A percentile compares a stretch with the other conserved stretches of the same genome.
phyloP scores from a whole-genome alignment of 2,888 invertebrate species.

The Drosophila mayaguana region DNA sequence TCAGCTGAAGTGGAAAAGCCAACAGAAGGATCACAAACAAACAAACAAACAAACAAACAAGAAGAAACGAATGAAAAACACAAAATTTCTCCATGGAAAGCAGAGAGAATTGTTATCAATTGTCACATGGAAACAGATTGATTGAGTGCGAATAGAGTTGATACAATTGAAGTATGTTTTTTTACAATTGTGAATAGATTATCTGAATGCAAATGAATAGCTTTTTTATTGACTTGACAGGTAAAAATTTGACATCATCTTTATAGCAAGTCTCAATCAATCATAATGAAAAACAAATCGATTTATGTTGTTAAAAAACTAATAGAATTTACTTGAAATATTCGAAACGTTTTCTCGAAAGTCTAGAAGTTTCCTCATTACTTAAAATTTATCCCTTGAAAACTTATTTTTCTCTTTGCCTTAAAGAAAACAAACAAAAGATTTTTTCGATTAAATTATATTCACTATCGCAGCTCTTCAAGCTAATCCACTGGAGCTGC shows the following conservation, averaged over 20 bases:
- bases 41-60: not conserved
- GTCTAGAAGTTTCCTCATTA: not conserved
- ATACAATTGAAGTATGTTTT: constrained; percentile 11
- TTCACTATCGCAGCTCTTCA: constrained; percentile 15
- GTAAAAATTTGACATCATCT: not conserved
- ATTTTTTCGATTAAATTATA: not conserved
- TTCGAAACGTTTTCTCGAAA: too few species aligned
- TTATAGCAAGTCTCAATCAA: not conserved
- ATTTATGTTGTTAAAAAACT: not conserved
- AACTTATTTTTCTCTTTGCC: not conserved
- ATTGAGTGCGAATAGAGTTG: constrained; percentile 30
- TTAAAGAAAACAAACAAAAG: not conserved
- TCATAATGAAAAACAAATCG: not conserved
- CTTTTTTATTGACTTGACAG: constrained; percentile 6
- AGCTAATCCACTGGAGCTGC: not conserved
- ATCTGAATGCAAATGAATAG: not conserved
- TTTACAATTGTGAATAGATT: constrained; percentile 1
- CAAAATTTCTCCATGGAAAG: constrained; percentile 9
- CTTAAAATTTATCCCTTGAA: too few species aligned
- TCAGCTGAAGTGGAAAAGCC: constrained; percentile 39
- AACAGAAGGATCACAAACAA: constrained; percentile 31
- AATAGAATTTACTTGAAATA: not conserved
- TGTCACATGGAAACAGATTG: constrained; percentile 39
- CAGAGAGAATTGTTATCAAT: constrained; percentile 41
- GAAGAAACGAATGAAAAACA: not conserved